Conservation (phyloP, 1,140 invertebrate species). For the Apis cerana region DNA sequence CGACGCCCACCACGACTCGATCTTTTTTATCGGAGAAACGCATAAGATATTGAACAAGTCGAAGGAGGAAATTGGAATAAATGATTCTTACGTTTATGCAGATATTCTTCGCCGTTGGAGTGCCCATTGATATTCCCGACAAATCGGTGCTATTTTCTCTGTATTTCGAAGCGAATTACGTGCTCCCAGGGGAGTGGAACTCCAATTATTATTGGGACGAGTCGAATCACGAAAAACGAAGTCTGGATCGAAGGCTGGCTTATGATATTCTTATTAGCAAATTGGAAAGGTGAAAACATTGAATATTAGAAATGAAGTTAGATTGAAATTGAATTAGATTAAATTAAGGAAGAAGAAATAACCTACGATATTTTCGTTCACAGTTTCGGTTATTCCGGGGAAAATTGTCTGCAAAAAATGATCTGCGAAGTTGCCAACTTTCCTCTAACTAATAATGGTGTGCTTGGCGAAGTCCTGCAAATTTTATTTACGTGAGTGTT, state of each 20-base stretch:
- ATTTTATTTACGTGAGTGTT: conserved; percentile 78
- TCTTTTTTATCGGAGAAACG: neutral
- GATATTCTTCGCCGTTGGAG: conserved; percentile 77
- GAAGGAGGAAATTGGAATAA: neutral
- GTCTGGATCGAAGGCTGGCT: conserved; percentile 69
- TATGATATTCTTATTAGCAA: conserved; percentile 74
- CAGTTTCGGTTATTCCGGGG: conserved; percentile 74
- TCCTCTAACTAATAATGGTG: conserved; percentile 73
- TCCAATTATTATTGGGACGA: conserved; percentile 59
- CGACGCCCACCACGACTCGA: neutral
- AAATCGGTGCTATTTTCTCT: conserved; percentile 76
- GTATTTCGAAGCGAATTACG: conserved; percentile 80
- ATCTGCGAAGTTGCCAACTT: conserved; percentile 77
- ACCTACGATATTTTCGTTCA: conserved; percentile 25
- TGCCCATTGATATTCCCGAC: conserved; percentile 76
- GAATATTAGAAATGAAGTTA: neutral
- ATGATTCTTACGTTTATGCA: conserved; percentile 36
- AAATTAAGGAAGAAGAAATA: neutral
- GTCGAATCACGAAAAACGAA: conserved; percentile 59
- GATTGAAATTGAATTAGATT: neutral
- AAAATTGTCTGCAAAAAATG: conserved; percentile 73
- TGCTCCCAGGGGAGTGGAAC: conserved; percentile 67
- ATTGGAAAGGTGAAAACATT: conserved; percentile 69
- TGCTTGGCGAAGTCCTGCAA: conserved; percentile 78
- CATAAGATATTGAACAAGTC: neutral